These are phyloP conservation scores for Diarsia dahlii DNA, from an alignment of 2,888 invertebrate genomes.

Conservation along the genomic window DNA sequence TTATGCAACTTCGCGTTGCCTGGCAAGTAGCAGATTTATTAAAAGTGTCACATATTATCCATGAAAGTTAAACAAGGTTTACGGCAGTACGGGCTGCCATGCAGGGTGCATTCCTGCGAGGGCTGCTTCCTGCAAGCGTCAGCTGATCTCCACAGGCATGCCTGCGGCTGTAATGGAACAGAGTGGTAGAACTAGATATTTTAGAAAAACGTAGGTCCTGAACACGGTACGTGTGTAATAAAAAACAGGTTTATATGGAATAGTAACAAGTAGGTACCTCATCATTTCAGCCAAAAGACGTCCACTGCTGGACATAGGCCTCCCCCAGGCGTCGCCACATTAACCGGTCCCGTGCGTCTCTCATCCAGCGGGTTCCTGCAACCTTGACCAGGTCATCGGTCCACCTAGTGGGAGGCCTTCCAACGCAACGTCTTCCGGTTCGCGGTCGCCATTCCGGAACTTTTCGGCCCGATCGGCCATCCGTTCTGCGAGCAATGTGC, in stretches of 20 bases:
- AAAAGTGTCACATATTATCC: not conserved
- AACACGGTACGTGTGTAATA: not conserved
- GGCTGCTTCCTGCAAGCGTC: not conserved
- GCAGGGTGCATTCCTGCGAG: not conserved
- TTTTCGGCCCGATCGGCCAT: no score
- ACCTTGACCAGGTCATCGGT: no score
- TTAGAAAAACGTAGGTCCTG: not conserved
- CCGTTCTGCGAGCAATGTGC: no score
- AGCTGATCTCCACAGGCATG: not conserved
- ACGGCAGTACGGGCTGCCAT: not conserved
- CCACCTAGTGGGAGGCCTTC: no score
- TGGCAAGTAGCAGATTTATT: constrained; percentile 1
- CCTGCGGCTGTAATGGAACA: not conserved
- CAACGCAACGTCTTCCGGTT: no score
- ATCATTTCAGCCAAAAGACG: no score
- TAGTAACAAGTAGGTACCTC: not conserved
- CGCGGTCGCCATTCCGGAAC: no score
- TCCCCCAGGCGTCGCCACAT: no score
- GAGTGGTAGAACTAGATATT: not conserved
- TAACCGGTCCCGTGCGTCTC: no score
- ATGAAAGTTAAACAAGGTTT: not conserved
- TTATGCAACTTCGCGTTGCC: constrained; percentile 2
- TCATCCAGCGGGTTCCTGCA: no score
- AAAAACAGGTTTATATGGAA: not conserved
- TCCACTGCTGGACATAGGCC: no score